phyloP scores from a whole-genome alignment of 2,113 vertebrate genomes.

The Haemorhous mexicanus region DNA sequence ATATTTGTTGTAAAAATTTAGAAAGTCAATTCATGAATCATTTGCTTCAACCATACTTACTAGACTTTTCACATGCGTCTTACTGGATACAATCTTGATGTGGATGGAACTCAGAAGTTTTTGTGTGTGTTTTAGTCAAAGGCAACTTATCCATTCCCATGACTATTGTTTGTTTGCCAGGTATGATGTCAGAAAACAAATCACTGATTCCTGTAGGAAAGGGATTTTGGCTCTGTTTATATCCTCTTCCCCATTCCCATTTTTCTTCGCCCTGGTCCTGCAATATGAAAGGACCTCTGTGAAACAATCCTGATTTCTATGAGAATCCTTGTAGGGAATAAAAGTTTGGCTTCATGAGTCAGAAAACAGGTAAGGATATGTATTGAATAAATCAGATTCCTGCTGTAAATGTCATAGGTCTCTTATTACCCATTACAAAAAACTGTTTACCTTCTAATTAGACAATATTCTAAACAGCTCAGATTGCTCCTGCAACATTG shows the following conservation, averaged over 20 bases:
- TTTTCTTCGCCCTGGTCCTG: not conserved
- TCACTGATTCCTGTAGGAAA: not conserved
- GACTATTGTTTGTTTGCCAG: not conserved
- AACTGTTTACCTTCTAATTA: not conserved
- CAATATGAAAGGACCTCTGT: not conserved
- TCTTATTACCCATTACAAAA: not conserved
- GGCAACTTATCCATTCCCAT: not conserved
- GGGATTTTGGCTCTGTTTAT: not conserved
- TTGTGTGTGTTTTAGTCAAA: not conserved
- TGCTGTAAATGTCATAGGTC: not conserved
- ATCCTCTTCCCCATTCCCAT: not conserved
- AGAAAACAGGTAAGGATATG: conserved; percentile 34
- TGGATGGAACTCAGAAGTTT: not conserved
- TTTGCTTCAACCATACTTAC: not conserved
- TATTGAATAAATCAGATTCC: not conserved
- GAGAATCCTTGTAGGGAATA: not conserved
- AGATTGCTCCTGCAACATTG: not conserved
- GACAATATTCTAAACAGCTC: not conserved
- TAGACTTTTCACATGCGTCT: not conserved
- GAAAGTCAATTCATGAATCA: not conserved
- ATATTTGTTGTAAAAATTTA: not conserved
- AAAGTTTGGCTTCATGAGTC: not conserved
- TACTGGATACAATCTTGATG: not conserved
- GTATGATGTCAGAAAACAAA: not conserved
- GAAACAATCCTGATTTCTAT: not conserved